Evolutionary conservation across 2,888 invertebrate species (phyloP), one percentile per base, ranked within the genome.

Genomic region (Sipha maydis): DNA sequence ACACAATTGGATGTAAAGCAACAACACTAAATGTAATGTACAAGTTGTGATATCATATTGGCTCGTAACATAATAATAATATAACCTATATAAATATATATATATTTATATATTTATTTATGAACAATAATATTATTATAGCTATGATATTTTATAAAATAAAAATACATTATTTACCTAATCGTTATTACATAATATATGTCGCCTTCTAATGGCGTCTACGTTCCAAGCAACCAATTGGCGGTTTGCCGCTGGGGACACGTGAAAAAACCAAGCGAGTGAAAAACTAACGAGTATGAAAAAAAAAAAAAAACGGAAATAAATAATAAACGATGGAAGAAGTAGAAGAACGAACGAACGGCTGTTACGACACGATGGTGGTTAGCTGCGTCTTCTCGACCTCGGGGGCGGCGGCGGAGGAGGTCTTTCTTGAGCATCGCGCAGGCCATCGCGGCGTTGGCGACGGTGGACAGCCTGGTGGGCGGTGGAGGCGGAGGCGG

Each of bases 391-490:
- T 96, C n/a, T 95, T 95, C 91, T 97, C 91, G 96, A 96, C 90
- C 97, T 94, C 90, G 96, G 96, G 2, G 97, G 97, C n/a, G 97
- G 97, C 61, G 97, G 97, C 4, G 97, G 97, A 25, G 97, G 97
- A 77, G 96, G 96, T 90, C 96, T 93, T 96, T 95, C 91, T 95
- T 95, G 85, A 94, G 91, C 0, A 90, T 90, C 11, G 89, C 79
- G 34, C 80, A 77, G 17, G 76, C 79, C 17, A 92, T 91, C 67
- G 92, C 92, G 0, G 91, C 91, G 90, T 4, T 91, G 91, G 56
- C 69, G 17, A 90, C 91, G 0, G 38, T 21, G 79, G 83, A 28
- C 89, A 41, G 34, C 3, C 31, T 69, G 21, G 48, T 21, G 7
- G 78, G 54, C 38, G 34, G 84, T 21, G 90, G 48, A 31, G 89